A percentile compares a stretch with the other conserved stretches of the same genome.
phyloP scores from a whole-genome alignment of 1,140 invertebrate species.

The Drosophila miranda region DNA sequence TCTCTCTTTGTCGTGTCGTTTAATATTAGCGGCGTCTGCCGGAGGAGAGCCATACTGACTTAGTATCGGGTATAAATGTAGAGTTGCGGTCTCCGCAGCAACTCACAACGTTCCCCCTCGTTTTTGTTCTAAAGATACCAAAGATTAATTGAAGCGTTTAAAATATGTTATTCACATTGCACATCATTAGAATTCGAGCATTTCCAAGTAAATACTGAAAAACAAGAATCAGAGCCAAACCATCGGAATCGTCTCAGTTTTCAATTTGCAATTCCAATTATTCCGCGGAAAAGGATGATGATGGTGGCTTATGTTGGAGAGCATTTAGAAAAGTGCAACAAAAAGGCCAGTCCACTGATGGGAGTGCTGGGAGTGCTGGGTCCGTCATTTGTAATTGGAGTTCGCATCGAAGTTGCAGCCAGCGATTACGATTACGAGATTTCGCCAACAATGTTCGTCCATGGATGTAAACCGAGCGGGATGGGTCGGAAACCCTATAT shows the following conservation, averaged over 20 bases:
- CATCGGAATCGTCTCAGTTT: constrained; percentile 18
- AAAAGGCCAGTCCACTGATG: background rate
- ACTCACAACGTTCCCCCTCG: too few species aligned
- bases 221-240: constrained; percentile 17
- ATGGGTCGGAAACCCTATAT: constrained; percentile 71
- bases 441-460: constrained; percentile 3
- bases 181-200: constrained; percentile 45
- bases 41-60: too few species aligned
- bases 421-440: constrained; percentile 51
- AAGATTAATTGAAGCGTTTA: background rate
- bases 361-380: background rate
- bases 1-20: too few species aligned
- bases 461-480: constrained; percentile 53
- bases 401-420: constrained; percentile 2
- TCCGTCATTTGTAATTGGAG: constrained; percentile 28
- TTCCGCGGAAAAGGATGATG: background rate
- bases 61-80: too few species aligned
- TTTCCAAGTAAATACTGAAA: constrained; percentile 28
- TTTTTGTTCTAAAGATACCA: too few species aligned
- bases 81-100: too few species aligned
- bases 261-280: constrained; percentile 18
- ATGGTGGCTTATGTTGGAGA: background rate
- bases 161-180: background rate
- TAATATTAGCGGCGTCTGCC: too few species aligned
- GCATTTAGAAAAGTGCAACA: constrained; percentile 36